Evolutionary conservation across 2,797 vertebrate genomes (phyloP).

Genomic region (Danio tinwini): DNA sequence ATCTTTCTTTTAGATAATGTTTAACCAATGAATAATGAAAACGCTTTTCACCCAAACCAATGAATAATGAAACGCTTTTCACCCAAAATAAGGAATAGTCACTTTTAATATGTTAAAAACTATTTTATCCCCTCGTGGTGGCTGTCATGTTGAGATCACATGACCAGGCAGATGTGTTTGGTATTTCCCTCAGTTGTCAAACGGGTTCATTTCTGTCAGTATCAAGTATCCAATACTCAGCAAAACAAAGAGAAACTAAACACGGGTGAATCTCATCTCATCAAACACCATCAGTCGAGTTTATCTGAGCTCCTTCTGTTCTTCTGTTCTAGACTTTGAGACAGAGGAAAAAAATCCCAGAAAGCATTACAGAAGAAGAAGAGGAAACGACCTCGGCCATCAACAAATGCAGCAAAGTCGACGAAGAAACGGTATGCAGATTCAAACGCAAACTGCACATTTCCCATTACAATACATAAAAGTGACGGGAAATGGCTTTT

Average conservation of each 20-base stretch:
- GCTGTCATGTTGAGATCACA: not conserved
- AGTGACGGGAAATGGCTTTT: too few relatives aligned
- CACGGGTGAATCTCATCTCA: not conserved
- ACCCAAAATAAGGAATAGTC: not conserved
- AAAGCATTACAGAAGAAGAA: slow-evolving; percentile 43
- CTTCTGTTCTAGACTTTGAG: slow-evolving; percentile 54
- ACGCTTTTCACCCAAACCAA: not conserved
- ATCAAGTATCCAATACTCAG: not conserved
- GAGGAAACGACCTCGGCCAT: slow-evolving; percentile 53
- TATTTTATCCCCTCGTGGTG: not conserved
- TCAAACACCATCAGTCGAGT: not conserved
- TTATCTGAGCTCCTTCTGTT: not conserved
- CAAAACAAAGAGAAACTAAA: not conserved
- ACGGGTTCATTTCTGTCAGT: not conserved
- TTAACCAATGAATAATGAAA: not conserved
- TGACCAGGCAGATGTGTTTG: not conserved
- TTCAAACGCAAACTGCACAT: too few relatives aligned
- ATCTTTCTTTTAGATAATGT: too few relatives aligned
- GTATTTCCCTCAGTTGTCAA: not conserved
- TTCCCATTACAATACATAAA: too few relatives aligned
- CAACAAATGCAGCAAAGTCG: slow-evolving; percentile 62
- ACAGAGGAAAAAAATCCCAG: slow-evolving; percentile 55
- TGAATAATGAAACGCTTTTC: not conserved
- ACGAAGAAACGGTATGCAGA: slow-evolving; percentile 56
- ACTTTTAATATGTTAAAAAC: not conserved